Conservation (phyloP, 2,797 vertebrate genomes). For the Periophthalmus magnuspinnatus region DNA sequence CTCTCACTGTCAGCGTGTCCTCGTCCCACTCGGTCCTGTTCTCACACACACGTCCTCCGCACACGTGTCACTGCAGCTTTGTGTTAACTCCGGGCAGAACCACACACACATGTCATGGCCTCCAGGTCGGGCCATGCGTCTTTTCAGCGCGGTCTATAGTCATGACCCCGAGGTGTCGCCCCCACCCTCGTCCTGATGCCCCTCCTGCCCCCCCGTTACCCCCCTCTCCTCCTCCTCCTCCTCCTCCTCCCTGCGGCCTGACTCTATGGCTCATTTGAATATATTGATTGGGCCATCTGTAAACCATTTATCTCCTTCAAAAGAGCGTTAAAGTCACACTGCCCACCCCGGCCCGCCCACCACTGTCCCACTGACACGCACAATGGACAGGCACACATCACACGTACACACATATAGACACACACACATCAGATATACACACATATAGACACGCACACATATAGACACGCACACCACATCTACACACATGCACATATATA, state of each 20-base stretch:
- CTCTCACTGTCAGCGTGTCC: too few relatives aligned
- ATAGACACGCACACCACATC: conserved; percentile 1
- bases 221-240: conserved; percentile 16
- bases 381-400: conserved; percentile 50
- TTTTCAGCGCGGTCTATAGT: conserved; percentile 39
- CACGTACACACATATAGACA: too few relatives aligned
- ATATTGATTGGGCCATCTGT: conserved; percentile 85
- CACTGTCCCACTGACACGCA: conserved; percentile 67
- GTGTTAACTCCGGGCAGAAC: conserved; percentile 3
- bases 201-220: background rate
- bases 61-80: background rate
- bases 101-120: conserved; percentile 13
- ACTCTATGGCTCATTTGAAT: conserved; percentile 81
- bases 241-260: conserved; percentile 54
- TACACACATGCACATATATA: background rate
- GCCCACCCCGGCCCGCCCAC: conserved; percentile 72
- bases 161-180: conserved; percentile 54
- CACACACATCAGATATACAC: conserved; percentile 37
- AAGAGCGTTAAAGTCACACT: conserved; percentile 76
- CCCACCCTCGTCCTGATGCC: conserved; percentile 18
- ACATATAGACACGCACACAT: too few relatives aligned
- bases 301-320: conserved; percentile 85
- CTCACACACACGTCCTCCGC: background rate
- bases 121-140: conserved; percentile 28
- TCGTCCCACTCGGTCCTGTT: background rate